phyloP scores from a whole-genome alignment of 2,888 invertebrate genomes.

The Epiblema foenella region DNA sequence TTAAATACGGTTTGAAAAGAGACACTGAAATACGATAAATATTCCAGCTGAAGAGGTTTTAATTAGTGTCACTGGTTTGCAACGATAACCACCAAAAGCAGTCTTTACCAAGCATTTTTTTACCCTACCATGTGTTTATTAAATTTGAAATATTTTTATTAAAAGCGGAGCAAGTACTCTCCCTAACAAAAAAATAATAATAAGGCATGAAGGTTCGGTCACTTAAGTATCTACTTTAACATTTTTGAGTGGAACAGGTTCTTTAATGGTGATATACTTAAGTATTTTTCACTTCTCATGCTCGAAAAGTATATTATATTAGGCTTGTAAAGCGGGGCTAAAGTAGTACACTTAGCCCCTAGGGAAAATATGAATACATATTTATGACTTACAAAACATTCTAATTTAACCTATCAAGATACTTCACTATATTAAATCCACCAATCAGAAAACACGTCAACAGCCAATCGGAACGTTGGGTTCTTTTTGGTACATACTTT shows the following conservation, averaged over 20 bases:
- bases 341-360: too few relatives aligned
- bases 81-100: slow-evolving; percentile 20
- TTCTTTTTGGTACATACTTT: too few relatives aligned
- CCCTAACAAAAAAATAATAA: slow-evolving; percentile 14
- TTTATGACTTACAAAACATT: too few relatives aligned
- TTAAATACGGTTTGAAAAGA: slow-evolving; percentile 31
- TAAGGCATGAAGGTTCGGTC: slow-evolving; percentile 13
- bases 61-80: slow-evolving; percentile 17
- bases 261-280: slow-evolving; percentile 16
- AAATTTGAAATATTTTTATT: slow-evolving; percentile 20
- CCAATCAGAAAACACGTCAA: too few relatives aligned
- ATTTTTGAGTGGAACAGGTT: slow-evolving; percentile 10
- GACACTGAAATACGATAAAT: slow-evolving; percentile 17
- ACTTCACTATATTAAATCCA: too few relatives aligned
- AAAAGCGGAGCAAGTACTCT: slow-evolving; percentile 8
- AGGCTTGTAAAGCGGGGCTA: too few relatives aligned
- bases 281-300: too few relatives aligned
- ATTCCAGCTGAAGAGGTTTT: slow-evolving; percentile 13
- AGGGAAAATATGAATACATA: too few relatives aligned
- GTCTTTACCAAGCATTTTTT: slow-evolving; percentile 15
- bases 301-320: too few relatives aligned
- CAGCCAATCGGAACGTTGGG: too few relatives aligned
- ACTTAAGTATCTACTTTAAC: slow-evolving; percentile 10
- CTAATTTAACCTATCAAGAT: too few relatives aligned
- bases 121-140: slow-evolving; percentile 16